A percentile compares a stretch with the other conserved stretches of the same genome.
Conservation (phyloP, 2,888 invertebrate genomes). For the Labia minor region DNA sequence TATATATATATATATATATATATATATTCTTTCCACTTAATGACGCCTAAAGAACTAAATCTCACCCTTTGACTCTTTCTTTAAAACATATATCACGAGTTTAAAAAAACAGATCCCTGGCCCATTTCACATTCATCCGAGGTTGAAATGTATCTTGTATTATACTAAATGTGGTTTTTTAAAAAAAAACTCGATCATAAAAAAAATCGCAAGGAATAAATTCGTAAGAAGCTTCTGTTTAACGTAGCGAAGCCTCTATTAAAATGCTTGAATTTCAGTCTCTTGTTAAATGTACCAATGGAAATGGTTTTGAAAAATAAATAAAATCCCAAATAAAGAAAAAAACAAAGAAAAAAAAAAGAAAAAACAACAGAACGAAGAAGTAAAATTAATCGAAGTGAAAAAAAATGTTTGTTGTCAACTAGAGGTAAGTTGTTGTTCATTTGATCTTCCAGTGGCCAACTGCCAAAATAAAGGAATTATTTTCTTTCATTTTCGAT, state of each 20-base stretch:
- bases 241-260: constrained; percentile 1
- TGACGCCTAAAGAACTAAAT: too few relatives aligned
- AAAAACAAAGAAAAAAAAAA: not conserved
- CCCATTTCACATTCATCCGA: too few relatives aligned
- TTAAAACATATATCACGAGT: too few relatives aligned
- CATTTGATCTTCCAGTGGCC: not conserved
- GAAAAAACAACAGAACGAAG: not conserved
- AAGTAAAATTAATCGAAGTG: not conserved
- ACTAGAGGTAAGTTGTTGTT: not conserved
- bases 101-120: too few relatives aligned
- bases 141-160: too few relatives aligned
- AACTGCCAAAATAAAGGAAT: not conserved
- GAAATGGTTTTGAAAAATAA: not conserved
- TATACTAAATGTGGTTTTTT: not conserved
- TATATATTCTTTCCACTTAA: too few relatives aligned
- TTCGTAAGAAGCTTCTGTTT: not conserved
- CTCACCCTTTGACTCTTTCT: too few relatives aligned
- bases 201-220: not conserved
- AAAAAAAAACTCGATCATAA: not conserved
- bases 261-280: not conserved
- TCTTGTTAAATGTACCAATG: not conserved
- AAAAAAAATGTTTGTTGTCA: not conserved
- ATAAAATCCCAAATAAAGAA: not conserved
- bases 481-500: not conserved
- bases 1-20: too few relatives aligned